These are phyloP conservation scores for Neocrepidodera transversa DNA, from an alignment of 2,888 invertebrate species.

Conservation along the genomic window DNA sequence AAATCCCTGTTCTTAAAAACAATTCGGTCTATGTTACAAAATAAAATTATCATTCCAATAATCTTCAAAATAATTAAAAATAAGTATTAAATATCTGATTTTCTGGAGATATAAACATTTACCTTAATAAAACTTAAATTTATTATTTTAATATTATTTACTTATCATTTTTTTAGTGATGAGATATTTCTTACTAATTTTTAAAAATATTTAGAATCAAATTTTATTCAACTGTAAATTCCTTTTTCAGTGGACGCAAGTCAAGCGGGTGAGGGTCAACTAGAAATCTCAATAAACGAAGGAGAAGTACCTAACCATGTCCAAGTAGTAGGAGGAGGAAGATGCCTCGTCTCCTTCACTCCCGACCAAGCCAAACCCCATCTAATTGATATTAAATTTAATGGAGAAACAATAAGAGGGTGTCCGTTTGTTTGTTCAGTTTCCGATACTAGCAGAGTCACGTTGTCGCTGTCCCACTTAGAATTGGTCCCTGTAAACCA, in stretches of 20 bases:
- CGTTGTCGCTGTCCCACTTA: constrained; percentile 74
- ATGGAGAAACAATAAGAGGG: constrained; percentile 90
- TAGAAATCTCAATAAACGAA: constrained; percentile 99
- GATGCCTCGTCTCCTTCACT: constrained; percentile 92
- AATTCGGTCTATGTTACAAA: too few relatives aligned
- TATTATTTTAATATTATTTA: too few relatives aligned
- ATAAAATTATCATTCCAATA: too few relatives aligned
- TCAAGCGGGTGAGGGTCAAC: constrained; percentile 97
- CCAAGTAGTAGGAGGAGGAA: constrained; percentile 92
- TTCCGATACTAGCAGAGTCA: constrained; percentile 79
- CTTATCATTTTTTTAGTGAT: too few relatives aligned
- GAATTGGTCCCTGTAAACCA: constrained; percentile 88
- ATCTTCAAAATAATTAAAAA: too few relatives aligned
- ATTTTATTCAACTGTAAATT: not conserved
- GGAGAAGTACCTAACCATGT: constrained; percentile 99
- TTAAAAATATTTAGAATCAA: not conserved
- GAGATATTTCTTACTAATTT: too few relatives aligned
- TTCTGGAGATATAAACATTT: too few relatives aligned
- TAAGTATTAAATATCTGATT: too few relatives aligned
- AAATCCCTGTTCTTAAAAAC: too few relatives aligned
- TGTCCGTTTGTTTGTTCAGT: constrained; percentile 90
- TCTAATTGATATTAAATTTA: constrained; percentile 94
- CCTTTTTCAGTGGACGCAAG: constrained; percentile 89
- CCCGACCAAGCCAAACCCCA: constrained; percentile 91
- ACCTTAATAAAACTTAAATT: too few relatives aligned